Evolutionary conservation across 2,797 vertebrate genomes (phyloP).

Genomic region (Botia almorhae): DNA sequence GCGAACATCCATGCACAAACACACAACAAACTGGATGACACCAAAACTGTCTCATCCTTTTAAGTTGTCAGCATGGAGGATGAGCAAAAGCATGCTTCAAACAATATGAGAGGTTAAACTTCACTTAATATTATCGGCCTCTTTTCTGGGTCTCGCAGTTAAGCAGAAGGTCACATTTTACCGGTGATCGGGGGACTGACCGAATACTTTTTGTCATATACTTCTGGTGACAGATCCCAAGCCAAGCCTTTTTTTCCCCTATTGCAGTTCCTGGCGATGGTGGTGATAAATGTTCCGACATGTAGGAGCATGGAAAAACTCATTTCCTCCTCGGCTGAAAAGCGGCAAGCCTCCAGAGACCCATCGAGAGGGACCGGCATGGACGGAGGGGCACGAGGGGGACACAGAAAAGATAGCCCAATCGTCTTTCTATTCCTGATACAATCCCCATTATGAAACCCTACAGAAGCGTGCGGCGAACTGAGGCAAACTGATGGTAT

Average conservation of each 20-base stretch:
- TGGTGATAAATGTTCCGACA: conserved; percentile 65
- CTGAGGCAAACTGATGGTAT: not conserved
- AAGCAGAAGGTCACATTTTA: conserved; percentile 69
- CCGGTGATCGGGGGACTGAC: conserved; percentile 48
- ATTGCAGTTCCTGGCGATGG: conserved; percentile 59
- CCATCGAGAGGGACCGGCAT: conserved; percentile 26
- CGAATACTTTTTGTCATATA: conserved; percentile 67
- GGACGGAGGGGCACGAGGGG: conserved; percentile 20
- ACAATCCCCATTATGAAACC: not conserved
- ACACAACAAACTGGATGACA: too few relatives aligned
- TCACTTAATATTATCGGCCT: conserved; percentile 48
- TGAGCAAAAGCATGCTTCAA: conserved; percentile 53
- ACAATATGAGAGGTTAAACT: conserved; percentile 45
- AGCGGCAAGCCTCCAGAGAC: conserved; percentile 50
- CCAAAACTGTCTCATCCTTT: conserved; percentile 20
- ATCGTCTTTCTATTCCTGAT: conserved; percentile 1
- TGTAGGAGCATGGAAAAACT: conserved; percentile 59
- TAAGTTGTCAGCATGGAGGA: not conserved
- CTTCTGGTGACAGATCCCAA: conserved; percentile 66
- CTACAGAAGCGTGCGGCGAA: too few relatives aligned
- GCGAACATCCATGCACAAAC: not conserved
- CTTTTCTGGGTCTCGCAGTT: conserved; percentile 66
- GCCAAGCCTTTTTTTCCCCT: conserved; percentile 66
- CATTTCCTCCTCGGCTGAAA: conserved; percentile 59
- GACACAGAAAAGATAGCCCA: conserved; percentile 39